Conservation (phyloP, 1,140 invertebrate species). For the Heterodera carotae region DNA sequence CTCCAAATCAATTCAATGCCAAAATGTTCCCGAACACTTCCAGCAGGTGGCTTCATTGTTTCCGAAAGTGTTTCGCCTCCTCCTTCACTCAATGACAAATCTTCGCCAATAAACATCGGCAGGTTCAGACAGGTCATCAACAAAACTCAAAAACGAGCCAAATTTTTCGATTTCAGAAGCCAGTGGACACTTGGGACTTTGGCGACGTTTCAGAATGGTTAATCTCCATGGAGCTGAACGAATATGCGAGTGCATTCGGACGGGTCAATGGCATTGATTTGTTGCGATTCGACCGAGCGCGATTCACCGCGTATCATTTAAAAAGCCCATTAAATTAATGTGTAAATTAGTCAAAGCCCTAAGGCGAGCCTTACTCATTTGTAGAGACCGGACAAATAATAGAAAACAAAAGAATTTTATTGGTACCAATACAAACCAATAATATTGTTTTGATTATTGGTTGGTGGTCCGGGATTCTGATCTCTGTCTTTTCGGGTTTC, state of each 20-base stretch:
- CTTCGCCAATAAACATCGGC: not conserved
- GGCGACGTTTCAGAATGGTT: constrained; percentile 70
- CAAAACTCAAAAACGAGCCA: not conserved
- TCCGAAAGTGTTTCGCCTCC: constrained; percentile 16
- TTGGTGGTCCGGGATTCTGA: too few relatives aligned
- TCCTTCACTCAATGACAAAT: not conserved
- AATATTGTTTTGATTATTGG: too few relatives aligned
- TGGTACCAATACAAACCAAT: too few relatives aligned
- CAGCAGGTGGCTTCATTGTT: not conserved
- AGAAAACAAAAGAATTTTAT: too few relatives aligned
- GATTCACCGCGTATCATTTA: constrained; percentile 64
- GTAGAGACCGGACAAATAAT: too few relatives aligned
- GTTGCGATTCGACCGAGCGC: constrained; percentile 68
- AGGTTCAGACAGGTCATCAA: constrained; percentile 10
- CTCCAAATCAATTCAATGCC: constrained; percentile 8
- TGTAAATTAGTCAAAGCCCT: too few relatives aligned
- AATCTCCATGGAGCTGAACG: constrained; percentile 66
- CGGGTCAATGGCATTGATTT: constrained; percentile 68
- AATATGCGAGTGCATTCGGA: constrained; percentile 69
- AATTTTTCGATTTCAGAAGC: constrained; percentile 56
- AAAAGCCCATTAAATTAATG: too few relatives aligned
- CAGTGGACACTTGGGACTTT: constrained; percentile 67
- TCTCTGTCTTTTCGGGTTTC: too few relatives aligned
- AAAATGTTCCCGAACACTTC: constrained; percentile 12
- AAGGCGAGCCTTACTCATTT: too few relatives aligned